A percentile compares a stretch with the other conserved stretches of the same genome.
These are phyloP conservation scores for Galeopterus variegatus DNA, from an alignment of 2,113 vertebrate species.

Conservation along the genomic window DNA sequence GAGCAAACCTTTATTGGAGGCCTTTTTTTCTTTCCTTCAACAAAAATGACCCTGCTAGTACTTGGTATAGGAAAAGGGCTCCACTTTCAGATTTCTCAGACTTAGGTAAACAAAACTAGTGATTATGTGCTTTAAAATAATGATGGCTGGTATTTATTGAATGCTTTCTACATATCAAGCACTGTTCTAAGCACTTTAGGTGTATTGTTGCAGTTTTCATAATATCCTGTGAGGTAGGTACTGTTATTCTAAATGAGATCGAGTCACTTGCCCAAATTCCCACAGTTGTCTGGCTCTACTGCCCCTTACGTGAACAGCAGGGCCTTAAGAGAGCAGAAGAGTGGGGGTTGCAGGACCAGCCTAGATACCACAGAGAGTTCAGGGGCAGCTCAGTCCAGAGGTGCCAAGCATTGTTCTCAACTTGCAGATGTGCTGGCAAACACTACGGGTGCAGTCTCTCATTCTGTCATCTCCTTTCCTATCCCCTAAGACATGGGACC, in stretches of 20 bases:
- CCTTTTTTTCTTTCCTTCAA: not conserved
- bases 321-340: not conserved
- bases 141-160: not conserved
- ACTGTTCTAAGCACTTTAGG: not conserved
- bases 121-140: not conserved
- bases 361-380: not conserved
- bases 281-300: not conserved
- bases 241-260: not conserved
- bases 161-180: not conserved
- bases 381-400: not conserved
- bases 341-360: not conserved
- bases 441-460: not conserved
- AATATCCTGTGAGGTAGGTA: not conserved
- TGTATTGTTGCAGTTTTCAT: not conserved
- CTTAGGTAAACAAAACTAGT: not conserved
- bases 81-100: not conserved
- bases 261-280: not conserved
- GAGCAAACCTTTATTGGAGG: not conserved
- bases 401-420: not conserved
- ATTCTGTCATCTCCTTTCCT: not conserved
- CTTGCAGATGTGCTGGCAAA: not conserved
- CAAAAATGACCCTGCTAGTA: not conserved
- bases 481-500: not conserved
- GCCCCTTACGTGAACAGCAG: not conserved
- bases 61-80: not conserved